These are phyloP conservation scores for Drosophila kambysellisi DNA, from an alignment of 2,888 invertebrate species.

Conservation along the genomic window DNA sequence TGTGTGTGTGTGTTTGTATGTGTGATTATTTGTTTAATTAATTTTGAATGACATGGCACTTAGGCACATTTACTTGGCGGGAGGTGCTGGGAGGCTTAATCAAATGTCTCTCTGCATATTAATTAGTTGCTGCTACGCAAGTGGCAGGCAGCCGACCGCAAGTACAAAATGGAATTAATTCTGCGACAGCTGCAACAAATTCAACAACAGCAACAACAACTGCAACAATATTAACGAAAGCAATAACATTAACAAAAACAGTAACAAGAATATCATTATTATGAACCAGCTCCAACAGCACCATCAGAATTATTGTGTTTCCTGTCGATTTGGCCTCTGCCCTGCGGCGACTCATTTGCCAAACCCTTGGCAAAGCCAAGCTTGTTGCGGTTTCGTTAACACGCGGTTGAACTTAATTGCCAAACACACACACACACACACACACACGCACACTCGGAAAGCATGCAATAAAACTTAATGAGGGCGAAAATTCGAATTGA, in stretches of 20 bases:
- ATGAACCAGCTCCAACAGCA: conserved; percentile 10
- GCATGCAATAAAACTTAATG: conserved; percentile 70
- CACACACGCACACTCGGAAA: conserved; percentile 22
- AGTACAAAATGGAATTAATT: conserved; percentile 46
- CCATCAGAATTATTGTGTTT: conserved; percentile 51
- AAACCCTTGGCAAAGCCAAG: conserved; percentile 47
- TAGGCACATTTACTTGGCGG: conserved; percentile 21
- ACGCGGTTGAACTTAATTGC: conserved; percentile 55
- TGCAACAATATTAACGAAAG: neutral
- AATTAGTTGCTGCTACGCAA: conserved; percentile 56
- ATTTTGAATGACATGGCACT: conserved; percentile 66
- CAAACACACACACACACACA: conserved; percentile 3
- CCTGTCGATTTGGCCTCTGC: conserved; percentile 43
- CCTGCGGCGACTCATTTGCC: conserved; percentile 46
- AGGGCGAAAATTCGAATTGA: conserved; percentile 67
- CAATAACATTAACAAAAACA: neutral
- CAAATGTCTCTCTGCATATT: conserved; percentile 30
- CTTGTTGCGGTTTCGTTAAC: conserved; percentile 52
- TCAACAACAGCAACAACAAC: neutral
- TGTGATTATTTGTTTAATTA: conserved; percentile 48
- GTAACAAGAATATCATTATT: conserved; percentile 15
- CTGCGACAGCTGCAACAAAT: conserved; percentile 19
- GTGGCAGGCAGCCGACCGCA: conserved; percentile 31
- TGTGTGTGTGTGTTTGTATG: conserved; percentile 17
- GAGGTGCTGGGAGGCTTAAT: conserved; percentile 11